phyloP scores from a whole-genome alignment of 2,888 invertebrate species.

The Drosophila suboccidentalis region DNA sequence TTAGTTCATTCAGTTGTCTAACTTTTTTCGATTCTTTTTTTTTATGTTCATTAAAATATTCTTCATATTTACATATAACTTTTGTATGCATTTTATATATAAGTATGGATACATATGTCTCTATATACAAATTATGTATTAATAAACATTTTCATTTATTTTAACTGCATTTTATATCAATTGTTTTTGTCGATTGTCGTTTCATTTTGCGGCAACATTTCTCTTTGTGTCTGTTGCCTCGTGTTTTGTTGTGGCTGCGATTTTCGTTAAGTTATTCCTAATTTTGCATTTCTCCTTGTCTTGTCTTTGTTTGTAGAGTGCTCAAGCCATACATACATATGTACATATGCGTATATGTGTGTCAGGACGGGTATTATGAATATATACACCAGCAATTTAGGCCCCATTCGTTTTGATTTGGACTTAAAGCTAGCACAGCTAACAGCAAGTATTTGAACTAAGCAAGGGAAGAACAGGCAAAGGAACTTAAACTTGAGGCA shows the following conservation, averaged over 20 bases:
- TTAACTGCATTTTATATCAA: conserved; percentile 28
- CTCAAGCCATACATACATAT: conserved; percentile 29
- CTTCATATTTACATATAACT: conserved; percentile 37
- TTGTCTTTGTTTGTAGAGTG: conserved; percentile 20
- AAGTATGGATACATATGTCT: conserved; percentile 22
- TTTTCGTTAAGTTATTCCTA: conserved; percentile 46
- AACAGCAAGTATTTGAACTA: conserved; percentile 3
- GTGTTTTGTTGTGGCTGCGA: conserved; percentile 47
- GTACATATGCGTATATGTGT: conserved; percentile 12
- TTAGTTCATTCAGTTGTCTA: conserved; percentile 24
- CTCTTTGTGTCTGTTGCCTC: conserved; percentile 36
- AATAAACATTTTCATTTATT: conserved; percentile 7
- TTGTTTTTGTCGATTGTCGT: conserved; percentile 62
- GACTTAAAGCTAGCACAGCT: conserved; percentile 12
- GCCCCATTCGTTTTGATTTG: conserved; percentile 12
- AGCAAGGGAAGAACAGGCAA: background rate
- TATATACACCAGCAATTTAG: conserved; percentile 30
- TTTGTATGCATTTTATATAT: conserved; percentile 8
- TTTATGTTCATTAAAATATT: conserved; percentile 16
- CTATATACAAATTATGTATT: conserved; percentile 37
- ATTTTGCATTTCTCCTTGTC: conserved; percentile 11
- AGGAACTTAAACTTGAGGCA: too few species aligned
- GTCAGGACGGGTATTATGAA: conserved; percentile 49
- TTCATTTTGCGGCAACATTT: conserved; percentile 58
- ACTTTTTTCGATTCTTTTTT: conserved; percentile 1